Evolutionary conservation across 2,888 invertebrate genomes (phyloP).

Genomic region (Lasioglossum calceatum): DNA sequence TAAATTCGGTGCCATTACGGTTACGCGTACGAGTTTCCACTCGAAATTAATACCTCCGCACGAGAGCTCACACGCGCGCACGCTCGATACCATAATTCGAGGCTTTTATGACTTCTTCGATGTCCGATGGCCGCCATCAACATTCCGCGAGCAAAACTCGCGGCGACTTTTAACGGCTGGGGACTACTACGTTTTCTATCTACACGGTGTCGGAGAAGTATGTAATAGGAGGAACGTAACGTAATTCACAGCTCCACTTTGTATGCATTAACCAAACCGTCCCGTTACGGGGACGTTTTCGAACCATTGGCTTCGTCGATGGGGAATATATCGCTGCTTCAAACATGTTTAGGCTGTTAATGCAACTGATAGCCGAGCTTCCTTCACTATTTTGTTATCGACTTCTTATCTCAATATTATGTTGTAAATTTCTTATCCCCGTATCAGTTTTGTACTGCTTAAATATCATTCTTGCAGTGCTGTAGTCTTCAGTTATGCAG

Average conservation of each 20-base stretch:
- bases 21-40: slow-evolving; percentile 2
- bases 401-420: neutral
- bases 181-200: neutral
- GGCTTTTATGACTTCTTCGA: slow-evolving; percentile 21
- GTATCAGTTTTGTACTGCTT: neutral
- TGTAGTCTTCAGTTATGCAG: neutral
- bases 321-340: neutral
- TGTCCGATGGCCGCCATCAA: neutral
- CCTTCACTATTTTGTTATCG: neutral
- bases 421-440: neutral
- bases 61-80: neutral
- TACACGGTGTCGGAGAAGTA: neutral
- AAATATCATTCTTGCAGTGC: neutral
- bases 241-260: neutral
- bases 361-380: neutral
- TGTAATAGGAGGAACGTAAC: neutral
- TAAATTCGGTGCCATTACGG: slow-evolving; percentile 29
- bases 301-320: neutral
- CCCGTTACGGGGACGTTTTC: neutral
- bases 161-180: neutral
- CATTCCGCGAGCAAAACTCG: neutral
- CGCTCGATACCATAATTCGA: slow-evolving; percentile 9
- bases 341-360: neutral
- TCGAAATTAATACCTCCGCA: slow-evolving; percentile 21
- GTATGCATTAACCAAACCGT: slow-evolving; percentile 3